Conservation (phyloP, 2,888 invertebrate species). For the Metallyticus violacea region DNA sequence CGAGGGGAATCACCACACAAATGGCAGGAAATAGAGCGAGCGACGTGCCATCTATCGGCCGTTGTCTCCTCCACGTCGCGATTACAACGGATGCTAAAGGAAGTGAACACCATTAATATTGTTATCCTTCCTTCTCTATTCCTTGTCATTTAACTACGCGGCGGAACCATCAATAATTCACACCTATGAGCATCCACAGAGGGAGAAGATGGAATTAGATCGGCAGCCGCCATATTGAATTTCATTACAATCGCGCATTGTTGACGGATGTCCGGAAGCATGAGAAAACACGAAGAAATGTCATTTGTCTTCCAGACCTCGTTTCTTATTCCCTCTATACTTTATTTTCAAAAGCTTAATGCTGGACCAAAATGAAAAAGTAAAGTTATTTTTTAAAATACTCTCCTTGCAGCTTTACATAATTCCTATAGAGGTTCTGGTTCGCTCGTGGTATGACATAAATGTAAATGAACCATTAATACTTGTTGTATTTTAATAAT, state of each 20-base stretch:
- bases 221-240: background rate
- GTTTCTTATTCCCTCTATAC: too few relatives aligned
- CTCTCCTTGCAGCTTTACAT: too few relatives aligned
- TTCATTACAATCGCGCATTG: background rate
- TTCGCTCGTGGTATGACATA: too few relatives aligned
- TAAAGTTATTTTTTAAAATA: too few relatives aligned
- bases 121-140: constrained; percentile 16
- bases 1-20: background rate
- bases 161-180: constrained; percentile 14
- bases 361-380: too few relatives aligned
- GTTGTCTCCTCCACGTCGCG: background rate
- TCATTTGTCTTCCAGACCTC: too few relatives aligned
- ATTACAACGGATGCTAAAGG: constrained; percentile 11
- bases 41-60: constrained; percentile 12
- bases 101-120: constrained; percentile 18
- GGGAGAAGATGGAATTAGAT: too few relatives aligned
- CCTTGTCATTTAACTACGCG: constrained; percentile 3
- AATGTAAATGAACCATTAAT: too few relatives aligned
- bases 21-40: constrained; percentile 13
- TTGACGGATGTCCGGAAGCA: background rate
- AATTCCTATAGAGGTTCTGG: too few relatives aligned
- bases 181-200: constrained; percentile 6
- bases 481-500: too few relatives aligned
- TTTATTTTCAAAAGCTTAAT: too few relatives aligned
- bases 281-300: background rate